Evolutionary conservation across 1,140 invertebrate species (phyloP).

Genomic region (Drosophila watanabei): DNA sequence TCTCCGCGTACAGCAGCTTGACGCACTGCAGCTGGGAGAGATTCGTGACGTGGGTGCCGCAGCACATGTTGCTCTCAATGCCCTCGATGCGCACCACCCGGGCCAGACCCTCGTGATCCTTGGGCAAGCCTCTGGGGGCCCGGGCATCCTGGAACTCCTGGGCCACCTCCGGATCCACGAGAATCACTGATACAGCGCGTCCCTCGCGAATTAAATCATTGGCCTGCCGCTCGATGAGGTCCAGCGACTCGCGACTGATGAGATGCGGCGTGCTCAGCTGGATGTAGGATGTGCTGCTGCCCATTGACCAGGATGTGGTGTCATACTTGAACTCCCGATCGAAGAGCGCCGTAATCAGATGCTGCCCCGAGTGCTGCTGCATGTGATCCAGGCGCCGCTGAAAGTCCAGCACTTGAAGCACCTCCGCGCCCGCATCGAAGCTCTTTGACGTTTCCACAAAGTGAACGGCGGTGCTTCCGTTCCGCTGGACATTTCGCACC

Average conservation of each 20-base stretch:
- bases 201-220: conserved; percentile 90
- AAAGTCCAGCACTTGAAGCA: conserved; percentile 91
- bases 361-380: conserved; percentile 96
- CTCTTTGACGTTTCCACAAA: conserved; percentile 87
- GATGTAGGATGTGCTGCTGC: conserved; percentile 89
- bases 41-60: conserved; percentile 94
- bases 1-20: conserved; percentile 90
- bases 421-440: conserved; percentile 88
- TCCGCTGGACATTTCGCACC: conserved; percentile 90
- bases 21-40: conserved; percentile 92
- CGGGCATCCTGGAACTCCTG: conserved; percentile 71
- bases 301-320: conserved; percentile 93
- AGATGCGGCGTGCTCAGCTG: conserved; percentile 88
- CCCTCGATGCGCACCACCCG: conserved; percentile 90
- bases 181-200: conserved; percentile 88
- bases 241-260: conserved; percentile 86
- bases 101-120: conserved; percentile 90
- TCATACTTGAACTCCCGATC: conserved; percentile 89
- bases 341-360: conserved; percentile 92
- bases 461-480: conserved; percentile 90
- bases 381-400: conserved; percentile 93
- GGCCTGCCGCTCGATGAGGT: conserved; percentile 88
- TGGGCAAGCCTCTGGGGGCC: conserved; percentile 89
- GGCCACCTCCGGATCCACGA: conserved; percentile 88
- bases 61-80: conserved; percentile 93